A percentile compares a stretch with the other conserved stretches of the same genome.
phyloP scores from a whole-genome alignment of 2,888 invertebrate species.

The Agrochola macilenta region DNA sequence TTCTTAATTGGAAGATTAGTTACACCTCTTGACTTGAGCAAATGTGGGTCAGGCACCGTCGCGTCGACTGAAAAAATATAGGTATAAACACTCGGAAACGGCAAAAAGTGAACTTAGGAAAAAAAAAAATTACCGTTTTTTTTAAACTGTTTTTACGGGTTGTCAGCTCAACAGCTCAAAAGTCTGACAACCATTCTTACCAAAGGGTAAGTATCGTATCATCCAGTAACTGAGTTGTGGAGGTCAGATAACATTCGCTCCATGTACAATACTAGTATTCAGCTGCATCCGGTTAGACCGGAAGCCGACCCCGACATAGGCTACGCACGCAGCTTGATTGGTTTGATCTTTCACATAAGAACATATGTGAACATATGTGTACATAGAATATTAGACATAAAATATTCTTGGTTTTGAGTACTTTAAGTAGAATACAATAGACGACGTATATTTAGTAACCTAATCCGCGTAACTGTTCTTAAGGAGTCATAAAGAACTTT shows the following conservation, averaged over 20 bases:
- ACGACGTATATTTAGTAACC: too few relatives aligned
- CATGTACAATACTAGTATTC: not conserved
- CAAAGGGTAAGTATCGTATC: not conserved
- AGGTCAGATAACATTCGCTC: not conserved
- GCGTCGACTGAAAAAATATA: not conserved
- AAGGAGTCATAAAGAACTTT: too few relatives aligned
- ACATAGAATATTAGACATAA: not conserved
- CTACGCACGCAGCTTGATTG: not conserved
- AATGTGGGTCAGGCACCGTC: constrained; percentile 7
- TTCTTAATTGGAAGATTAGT: not conserved
- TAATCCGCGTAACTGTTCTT: too few relatives aligned
- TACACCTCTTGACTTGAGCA: not conserved
- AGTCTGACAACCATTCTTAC: not conserved
- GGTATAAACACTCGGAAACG: not conserved
- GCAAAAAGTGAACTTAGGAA: not conserved
- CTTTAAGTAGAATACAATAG: too few relatives aligned
- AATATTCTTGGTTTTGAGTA: not conserved
- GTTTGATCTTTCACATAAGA: not conserved
- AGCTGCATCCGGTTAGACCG: not conserved
- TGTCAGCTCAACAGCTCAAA: not conserved
- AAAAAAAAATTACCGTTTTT: not conserved
- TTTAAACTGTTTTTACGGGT: not conserved
- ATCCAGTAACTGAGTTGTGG: not conserved
- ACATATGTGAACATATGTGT: too few relatives aligned
- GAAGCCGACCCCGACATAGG: not conserved